Percentiles rank a stretch among this genome's conserved stretches.
phyloP scores from a whole-genome alignment of 1,140 invertebrate species.

The Cydia splendana region DNA sequence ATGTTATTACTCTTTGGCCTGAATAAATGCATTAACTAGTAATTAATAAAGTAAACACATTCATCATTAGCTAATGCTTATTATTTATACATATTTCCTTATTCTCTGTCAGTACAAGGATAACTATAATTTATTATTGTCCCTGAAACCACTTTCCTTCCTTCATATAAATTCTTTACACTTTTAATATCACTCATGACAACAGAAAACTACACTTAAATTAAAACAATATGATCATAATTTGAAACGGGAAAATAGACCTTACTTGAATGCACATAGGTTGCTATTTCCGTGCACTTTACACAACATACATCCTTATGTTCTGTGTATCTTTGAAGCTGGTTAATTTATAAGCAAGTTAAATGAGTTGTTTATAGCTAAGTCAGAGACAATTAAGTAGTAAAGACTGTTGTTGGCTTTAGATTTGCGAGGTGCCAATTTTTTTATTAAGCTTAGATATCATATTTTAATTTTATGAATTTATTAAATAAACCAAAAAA shows the following conservation, averaged over 20 bases:
- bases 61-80: not conserved
- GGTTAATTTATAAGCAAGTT: constrained; percentile 7
- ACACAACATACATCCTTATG: not conserved
- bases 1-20: not conserved
- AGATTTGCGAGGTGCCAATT: too few relatives aligned
- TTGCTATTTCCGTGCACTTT: not conserved
- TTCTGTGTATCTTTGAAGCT: not conserved
- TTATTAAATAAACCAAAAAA: too few relatives aligned
- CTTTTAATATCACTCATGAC: not conserved
- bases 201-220: not conserved
- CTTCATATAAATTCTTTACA: not conserved
- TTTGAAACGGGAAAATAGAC: not conserved
- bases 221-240: not conserved
- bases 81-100: not conserved
- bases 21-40: not conserved
- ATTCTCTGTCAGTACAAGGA: not conserved
- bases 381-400: not conserved
- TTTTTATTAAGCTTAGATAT: too few relatives aligned
- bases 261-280: not conserved
- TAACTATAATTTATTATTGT: not conserved
- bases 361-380: not conserved
- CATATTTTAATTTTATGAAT: too few relatives aligned
- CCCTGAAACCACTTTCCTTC: not conserved
- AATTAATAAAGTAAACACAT: not conserved
- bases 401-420: not conserved